These are phyloP conservation scores for Hemitrygon akajei DNA, from an alignment of 2,797 vertebrate species.

Conservation along the genomic window DNA sequence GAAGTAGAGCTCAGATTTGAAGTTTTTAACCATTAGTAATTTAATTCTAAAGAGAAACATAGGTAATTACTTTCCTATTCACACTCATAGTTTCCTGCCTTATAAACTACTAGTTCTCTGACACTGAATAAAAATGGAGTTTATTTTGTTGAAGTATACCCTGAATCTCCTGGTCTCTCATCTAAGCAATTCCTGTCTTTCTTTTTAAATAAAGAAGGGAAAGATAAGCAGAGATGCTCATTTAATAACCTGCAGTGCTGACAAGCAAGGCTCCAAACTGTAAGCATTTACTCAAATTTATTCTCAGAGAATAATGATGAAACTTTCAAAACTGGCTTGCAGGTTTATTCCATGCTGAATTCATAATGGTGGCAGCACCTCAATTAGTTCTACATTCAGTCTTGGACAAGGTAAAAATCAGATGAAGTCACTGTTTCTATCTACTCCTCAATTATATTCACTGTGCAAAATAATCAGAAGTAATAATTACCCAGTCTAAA, in stretches of 20 bases:
- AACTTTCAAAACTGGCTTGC: neutral
- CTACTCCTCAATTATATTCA: neutral
- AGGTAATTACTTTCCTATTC: neutral
- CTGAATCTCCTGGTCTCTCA: too few relatives aligned
- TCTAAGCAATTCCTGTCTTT: too few relatives aligned
- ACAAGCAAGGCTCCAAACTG: neutral
- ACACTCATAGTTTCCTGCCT: neutral
- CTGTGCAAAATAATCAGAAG: neutral
- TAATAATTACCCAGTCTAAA: neutral
- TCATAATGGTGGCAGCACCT: neutral
- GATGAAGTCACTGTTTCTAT: neutral
- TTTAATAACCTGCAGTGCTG: neutral
- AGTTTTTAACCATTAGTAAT: too few relatives aligned
- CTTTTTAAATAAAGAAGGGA: too few relatives aligned
- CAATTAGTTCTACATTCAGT: neutral
- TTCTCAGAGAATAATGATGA: neutral
- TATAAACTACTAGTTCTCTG: too few relatives aligned
- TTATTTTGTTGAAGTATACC: neutral
- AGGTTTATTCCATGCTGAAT: constrained; percentile 10
- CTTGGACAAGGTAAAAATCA: neutral
- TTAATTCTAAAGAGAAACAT: too few relatives aligned
- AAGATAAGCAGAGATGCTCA: too few relatives aligned
- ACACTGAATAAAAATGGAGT: neutral
- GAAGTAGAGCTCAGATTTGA: too few relatives aligned
- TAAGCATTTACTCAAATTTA: neutral